These are phyloP conservation scores for Gobiocypris rarus DNA, from an alignment of 2,113 vertebrate species.

Conservation along the genomic window DNA sequence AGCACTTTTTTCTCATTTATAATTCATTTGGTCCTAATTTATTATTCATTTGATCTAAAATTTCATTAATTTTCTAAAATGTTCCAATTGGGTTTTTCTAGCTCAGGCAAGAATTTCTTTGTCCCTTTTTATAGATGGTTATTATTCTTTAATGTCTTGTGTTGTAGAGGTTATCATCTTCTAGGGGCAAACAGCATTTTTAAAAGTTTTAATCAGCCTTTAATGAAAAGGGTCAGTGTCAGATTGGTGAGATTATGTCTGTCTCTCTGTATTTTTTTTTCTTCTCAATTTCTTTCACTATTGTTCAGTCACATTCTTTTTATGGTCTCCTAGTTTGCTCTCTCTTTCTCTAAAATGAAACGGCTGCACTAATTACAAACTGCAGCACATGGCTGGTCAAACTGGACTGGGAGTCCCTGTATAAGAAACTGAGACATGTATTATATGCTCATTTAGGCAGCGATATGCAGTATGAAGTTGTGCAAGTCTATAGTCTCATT, in stretches of 20 bases:
- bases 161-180: slow-evolving; percentile 81
- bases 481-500: not conserved
- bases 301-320: slow-evolving; percentile 62
- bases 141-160: slow-evolving; percentile 80
- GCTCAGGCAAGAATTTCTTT: slow-evolving; percentile 70
- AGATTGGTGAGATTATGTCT: slow-evolving; percentile 64
- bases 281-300: slow-evolving; percentile 50
- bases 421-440: not conserved
- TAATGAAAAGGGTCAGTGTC: slow-evolving; percentile 80
- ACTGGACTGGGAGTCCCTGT: slow-evolving; percentile 10
- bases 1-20: slow-evolving; percentile 79
- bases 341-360: slow-evolving; percentile 46
- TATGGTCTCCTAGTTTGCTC: slow-evolving; percentile 60
- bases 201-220: slow-evolving; percentile 78
- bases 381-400: slow-evolving; percentile 43
- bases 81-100: slow-evolving; percentile 78
- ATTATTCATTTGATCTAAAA: slow-evolving; percentile 86
- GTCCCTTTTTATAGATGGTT: slow-evolving; percentile 75
- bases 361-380: slow-evolving; percentile 47
- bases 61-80: slow-evolving; percentile 88
- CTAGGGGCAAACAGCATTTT: slow-evolving; percentile 74
- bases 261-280: slow-evolving; percentile 49
- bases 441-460: slow-evolving; percentile 7
- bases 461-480: not conserved
- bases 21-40: slow-evolving; percentile 80